A percentile compares a stretch with the other conserved stretches of the same genome.
Evolutionary conservation across 2,888 invertebrate species (phyloP).

Genomic region (Pocota personata): DNA sequence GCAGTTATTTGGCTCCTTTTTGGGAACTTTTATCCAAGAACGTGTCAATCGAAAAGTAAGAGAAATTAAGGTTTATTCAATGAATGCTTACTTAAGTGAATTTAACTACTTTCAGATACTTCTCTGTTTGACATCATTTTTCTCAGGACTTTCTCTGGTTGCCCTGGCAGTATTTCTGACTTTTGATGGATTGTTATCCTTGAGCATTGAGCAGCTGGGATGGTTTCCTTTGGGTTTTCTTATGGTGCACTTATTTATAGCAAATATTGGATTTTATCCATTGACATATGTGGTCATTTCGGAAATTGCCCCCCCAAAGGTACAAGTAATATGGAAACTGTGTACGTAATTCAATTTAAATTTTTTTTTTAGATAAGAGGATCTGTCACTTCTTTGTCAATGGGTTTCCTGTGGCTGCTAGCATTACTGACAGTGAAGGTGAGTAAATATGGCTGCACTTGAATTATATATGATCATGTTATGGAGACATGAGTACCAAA

Average conservation of each 20-base stretch:
- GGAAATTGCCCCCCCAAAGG: conserved; percentile 79
- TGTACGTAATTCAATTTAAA: neutral
- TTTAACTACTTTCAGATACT: conserved; percentile 74
- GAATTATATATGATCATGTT: too few species aligned
- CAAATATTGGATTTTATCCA: conserved; percentile 79
- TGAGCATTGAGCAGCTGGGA: conserved; percentile 59
- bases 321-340: too few species aligned
- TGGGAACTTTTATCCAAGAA: conserved; percentile 76
- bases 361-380: conserved; percentile 44
- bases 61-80: neutral
- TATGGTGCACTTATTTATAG: conserved; percentile 76
- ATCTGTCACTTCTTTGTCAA: conserved; percentile 10
- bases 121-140: conserved; percentile 76
- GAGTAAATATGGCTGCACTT: neutral
- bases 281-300: conserved; percentile 78
- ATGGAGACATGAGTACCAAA: too few species aligned
- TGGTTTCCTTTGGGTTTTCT: conserved; percentile 77
- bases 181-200: conserved; percentile 52
- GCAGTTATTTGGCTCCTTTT: conserved; percentile 77
- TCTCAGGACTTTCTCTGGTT: conserved; percentile 76
- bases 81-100: neutral
- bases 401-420: conserved; percentile 57
- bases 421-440: conserved; percentile 66
- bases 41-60: conserved; percentile 77
- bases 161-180: conserved; percentile 74